Conservation (phyloP, 2,888 invertebrate genomes). For the Folsomia candida region DNA sequence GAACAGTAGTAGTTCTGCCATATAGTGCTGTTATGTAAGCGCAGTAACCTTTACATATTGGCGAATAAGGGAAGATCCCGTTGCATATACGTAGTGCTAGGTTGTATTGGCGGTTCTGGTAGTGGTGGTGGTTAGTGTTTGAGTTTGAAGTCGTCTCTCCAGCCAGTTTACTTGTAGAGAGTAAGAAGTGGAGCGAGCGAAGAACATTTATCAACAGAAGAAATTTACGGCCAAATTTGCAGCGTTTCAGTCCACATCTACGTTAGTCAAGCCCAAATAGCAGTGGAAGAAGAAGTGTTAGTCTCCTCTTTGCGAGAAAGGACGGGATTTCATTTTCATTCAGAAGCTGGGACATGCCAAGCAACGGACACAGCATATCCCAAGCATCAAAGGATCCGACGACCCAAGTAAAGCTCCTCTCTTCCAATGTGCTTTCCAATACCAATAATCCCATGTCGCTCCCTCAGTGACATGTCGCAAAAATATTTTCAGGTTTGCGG, state of each 20-base stretch:
- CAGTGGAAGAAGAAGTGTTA: too few relatives aligned
- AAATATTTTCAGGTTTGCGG: neutral
- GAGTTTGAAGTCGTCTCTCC: neutral
- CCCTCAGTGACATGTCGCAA: neutral
- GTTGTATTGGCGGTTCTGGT: too few relatives aligned
- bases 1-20: neutral
- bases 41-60: neutral
- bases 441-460: too few relatives aligned
- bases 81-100: too few relatives aligned
- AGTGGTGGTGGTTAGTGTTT: too few relatives aligned
- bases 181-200: slow-evolving; percentile 45
- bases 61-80: too few relatives aligned
- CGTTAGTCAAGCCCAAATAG: neutral
- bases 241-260: slow-evolving; percentile 18
- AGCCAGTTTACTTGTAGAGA: slow-evolving; percentile 9
- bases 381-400: too few relatives aligned
- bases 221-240: slow-evolving; percentile 42
- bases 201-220: slow-evolving; percentile 44
- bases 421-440: too few relatives aligned
- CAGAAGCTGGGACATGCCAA: neutral
- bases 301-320: too few relatives aligned
- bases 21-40: neutral
- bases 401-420: too few relatives aligned
- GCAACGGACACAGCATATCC: neutral
- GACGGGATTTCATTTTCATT: neutral